These are phyloP conservation scores for Porites rus DNA, from an alignment of 92 coral and sea anemone genomes.

Conservation along the genomic window DNA sequence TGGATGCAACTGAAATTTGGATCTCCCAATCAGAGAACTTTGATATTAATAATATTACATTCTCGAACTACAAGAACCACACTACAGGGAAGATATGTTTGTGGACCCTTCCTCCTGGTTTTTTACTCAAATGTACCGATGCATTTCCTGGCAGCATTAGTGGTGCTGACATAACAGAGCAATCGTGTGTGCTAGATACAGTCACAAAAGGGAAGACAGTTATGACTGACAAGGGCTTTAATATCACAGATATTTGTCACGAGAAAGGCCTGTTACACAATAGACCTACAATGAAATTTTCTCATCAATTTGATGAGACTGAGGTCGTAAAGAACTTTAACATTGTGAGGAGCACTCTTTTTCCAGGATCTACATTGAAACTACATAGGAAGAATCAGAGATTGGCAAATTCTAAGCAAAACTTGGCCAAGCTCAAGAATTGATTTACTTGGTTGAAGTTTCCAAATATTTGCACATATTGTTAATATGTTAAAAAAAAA, in stretches of 20 bases:
- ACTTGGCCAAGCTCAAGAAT: slow-evolving; percentile 37
- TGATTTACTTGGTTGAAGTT: slow-evolving; percentile 28
- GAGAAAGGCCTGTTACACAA: slow-evolving; percentile 42
- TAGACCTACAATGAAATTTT: slow-evolving; percentile 46
- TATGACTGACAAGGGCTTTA: slow-evolving; percentile 53
- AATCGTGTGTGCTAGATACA: slow-evolving; percentile 29
- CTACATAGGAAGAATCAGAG: slow-evolving; percentile 53
- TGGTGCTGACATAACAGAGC: slow-evolving; percentile 44
- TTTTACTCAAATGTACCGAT: neutral
- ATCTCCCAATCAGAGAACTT: neutral
- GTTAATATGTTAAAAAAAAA: slow-evolving; percentile 36
- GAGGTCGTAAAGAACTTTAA: slow-evolving; percentile 50
- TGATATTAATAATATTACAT: no score
- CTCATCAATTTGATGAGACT: slow-evolving; percentile 26
- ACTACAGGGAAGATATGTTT: neutral
- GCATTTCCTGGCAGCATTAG: slow-evolving; percentile 40
- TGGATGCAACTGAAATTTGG: neutral
- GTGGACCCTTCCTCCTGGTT: neutral
- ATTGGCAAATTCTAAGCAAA: slow-evolving; percentile 40
- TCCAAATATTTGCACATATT: slow-evolving; percentile 34
- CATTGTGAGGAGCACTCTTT: no score
- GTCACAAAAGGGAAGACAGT: slow-evolving; percentile 34
- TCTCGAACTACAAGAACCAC: neutral
- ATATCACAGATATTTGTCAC: slow-evolving; percentile 42
- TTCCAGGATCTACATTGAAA: slow-evolving; percentile 51